Evolutionary conservation across 37 sponge, comb jelly and placozoan genomes (phyloP), one percentile per base, ranked within the genome.

Genomic region (Axinella damicornis): DNA sequence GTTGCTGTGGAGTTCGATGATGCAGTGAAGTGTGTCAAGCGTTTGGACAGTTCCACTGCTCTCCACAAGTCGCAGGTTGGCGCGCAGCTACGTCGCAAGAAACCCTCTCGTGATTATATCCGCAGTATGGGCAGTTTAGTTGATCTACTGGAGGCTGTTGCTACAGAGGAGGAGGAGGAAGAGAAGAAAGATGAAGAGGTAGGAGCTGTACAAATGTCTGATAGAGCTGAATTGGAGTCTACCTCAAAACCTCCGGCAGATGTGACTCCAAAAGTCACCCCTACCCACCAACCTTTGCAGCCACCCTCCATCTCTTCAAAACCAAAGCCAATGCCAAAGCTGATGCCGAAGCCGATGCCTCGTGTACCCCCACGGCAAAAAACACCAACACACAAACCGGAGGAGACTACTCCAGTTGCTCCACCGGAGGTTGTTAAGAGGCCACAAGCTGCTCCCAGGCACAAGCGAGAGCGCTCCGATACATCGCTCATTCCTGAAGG

Each of bases 51-150:
- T n/a, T 81, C 82, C 31, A 56, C 75, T 52, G 75, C 68, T 1
- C 55, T 80, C 19, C 65, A 80, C 67, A 87, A 65, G 32, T 57
- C 74, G 0, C 65, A 65, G 21, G 61, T 87, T 12, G 64, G 74
- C 2, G 33, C 57, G 2, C 35, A 67, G 27, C 27, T 70, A 5
- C 35, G 46, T 25, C 57, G 88, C 2, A 87, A 87, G 31, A 73
- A 37, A 37, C 88, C 88, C 14, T 80, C 88, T 2, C 67, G 81
- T 0, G 59, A 65, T 0, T 81, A 87, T 46, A 4, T 87, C 0
- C 74, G 36, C 20, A 74, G 56, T 21, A 80, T 80, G 76, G 81
- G 67, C 6, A 77, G 69, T 2, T 57, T 39, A 2, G 28, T 39
- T 38, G 19, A 67, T 19, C 28, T 85, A 22, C 59, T 77, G n/a